A percentile compares a stretch with the other conserved stretches of the same genome.
phyloP scores from a whole-genome alignment of 2,113 vertebrate genomes.

The Oncorhynchus masou region DNA sequence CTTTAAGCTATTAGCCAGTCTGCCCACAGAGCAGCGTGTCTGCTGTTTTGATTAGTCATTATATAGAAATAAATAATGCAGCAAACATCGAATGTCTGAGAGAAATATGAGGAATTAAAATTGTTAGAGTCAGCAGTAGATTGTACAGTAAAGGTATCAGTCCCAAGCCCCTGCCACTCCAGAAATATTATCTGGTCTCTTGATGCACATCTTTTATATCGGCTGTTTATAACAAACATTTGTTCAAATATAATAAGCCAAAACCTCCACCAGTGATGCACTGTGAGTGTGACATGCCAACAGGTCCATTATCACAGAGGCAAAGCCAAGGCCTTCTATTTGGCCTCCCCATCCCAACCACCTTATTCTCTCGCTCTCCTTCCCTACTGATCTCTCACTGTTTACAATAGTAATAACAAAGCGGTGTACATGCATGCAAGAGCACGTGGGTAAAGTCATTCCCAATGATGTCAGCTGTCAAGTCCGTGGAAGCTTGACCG shows the following conservation, averaged over 20 bases:
- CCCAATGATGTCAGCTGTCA: conserved; percentile 45
- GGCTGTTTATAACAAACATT: background rate
- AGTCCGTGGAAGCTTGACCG: conserved; percentile 24
- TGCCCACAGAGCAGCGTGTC: too few species aligned
- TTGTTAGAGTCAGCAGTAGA: too few species aligned
- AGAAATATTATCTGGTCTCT: too few species aligned
- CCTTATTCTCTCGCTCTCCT: background rate
- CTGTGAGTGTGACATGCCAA: conserved; percentile 27
- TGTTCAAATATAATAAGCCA: background rate
- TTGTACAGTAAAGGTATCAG: too few species aligned
- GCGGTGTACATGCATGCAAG: background rate
- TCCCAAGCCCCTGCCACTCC: too few species aligned
- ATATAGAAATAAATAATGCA: too few species aligned
- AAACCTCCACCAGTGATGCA: background rate
- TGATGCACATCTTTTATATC: too few species aligned
- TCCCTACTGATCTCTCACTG: background rate
- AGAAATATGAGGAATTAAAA: too few species aligned
- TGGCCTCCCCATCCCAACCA: background rate
- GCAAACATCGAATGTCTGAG: too few species aligned
- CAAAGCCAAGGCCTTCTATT: background rate
- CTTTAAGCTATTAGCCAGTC: too few species aligned
- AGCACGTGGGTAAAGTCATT: conserved; percentile 6
- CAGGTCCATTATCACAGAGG: conserved; percentile 36
- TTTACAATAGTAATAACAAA: conserved; percentile 18
- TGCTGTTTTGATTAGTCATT: too few species aligned